Evolutionary conservation across 2,797 vertebrate species (phyloP).

Genomic region (Labeo calbasu): DNA sequence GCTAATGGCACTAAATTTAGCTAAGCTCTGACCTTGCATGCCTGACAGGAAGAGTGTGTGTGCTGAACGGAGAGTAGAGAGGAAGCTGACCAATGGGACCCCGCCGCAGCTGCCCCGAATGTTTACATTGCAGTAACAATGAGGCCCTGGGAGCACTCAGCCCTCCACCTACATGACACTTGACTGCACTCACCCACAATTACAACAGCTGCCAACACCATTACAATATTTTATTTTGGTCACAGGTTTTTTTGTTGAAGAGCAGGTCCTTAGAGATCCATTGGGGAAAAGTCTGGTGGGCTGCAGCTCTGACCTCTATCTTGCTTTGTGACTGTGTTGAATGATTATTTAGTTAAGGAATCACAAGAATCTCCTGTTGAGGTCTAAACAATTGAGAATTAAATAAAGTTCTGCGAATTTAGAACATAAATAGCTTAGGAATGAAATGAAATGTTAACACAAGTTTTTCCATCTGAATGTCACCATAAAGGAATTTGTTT

Average conservation of each 20-base stretch:
- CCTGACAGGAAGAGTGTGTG: slow-evolving; percentile 63
- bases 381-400: not conserved
- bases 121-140: slow-evolving; percentile 81
- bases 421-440: not conserved
- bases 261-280: slow-evolving; percentile 30
- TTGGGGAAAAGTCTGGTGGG: slow-evolving; percentile 30
- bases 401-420: not conserved
- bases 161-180: slow-evolving; percentile 46
- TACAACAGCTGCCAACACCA: slow-evolving; percentile 45
- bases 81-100: slow-evolving; percentile 65
- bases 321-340: slow-evolving; percentile 19
- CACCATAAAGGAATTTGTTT: not conserved
- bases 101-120: slow-evolving; percentile 70
- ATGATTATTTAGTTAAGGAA: slow-evolving; percentile 15
- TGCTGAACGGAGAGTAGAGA: slow-evolving; percentile 52
- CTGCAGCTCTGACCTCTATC: slow-evolving; percentile 14
- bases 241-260: slow-evolving; percentile 1
- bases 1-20: slow-evolving; percentile 75
- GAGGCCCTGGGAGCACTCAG: slow-evolving; percentile 62
- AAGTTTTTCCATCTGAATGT: not conserved
- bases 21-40: slow-evolving; percentile 69
- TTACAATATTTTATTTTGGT: slow-evolving; percentile 11
- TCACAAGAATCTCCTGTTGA: not conserved
- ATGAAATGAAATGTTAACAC: not conserved
- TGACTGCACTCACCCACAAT: slow-evolving; percentile 8